These are phyloP conservation scores for Erpornis zantholeuca DNA, from an alignment of 2,113 vertebrate species.

Conservation along the genomic window DNA sequence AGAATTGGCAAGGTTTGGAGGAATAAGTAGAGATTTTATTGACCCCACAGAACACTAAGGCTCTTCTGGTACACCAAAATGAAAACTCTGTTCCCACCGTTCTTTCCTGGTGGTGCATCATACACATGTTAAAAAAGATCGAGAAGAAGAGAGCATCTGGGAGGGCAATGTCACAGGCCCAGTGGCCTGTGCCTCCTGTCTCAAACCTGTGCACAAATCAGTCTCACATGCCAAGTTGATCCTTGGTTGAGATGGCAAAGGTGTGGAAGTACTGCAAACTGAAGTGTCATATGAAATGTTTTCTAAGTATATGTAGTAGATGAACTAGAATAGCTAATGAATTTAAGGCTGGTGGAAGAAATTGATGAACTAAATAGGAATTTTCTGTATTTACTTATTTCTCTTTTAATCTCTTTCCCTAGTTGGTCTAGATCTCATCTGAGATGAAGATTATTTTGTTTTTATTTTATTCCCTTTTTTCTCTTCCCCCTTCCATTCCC, in stretches of 20 bases:
- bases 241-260: not conserved
- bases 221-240: not conserved
- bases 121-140: not conserved
- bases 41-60: not conserved
- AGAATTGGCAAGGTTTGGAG: not conserved
- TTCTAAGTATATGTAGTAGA: not conserved
- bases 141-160: not conserved
- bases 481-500: conserved; percentile 14
- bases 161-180: not conserved
- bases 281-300: not conserved
- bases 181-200: not conserved
- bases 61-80: not conserved
- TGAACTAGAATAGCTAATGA: not conserved
- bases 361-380: not conserved
- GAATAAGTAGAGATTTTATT: not conserved
- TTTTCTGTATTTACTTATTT: conserved; percentile 4
- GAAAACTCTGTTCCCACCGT: not conserved
- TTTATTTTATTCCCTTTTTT: conserved; percentile 52
- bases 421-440: not conserved
- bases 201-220: not conserved
- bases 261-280: not conserved
- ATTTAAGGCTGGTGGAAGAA: not conserved
- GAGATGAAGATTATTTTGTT: conserved; percentile 19
- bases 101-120: not conserved
- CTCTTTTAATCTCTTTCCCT: not conserved